phyloP scores from a whole-genome alignment of 2,797 vertebrate species.

The Lagorchestes hirsutus region DNA sequence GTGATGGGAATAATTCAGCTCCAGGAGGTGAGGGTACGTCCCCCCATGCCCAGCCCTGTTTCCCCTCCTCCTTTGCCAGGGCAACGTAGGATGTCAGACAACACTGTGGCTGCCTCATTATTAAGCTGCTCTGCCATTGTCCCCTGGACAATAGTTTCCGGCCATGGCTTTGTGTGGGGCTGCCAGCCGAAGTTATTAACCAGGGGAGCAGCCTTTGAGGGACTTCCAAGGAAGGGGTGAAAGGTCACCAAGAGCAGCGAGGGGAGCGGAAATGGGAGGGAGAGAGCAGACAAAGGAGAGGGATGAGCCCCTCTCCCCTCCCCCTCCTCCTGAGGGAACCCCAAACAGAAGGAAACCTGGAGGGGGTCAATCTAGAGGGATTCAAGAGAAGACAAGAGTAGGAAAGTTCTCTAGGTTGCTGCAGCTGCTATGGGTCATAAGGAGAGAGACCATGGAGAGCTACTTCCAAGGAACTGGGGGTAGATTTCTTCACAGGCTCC shows the following conservation, averaged over 20 bases:
- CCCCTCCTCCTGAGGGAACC: slow-evolving; percentile 53
- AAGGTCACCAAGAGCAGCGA: slow-evolving; percentile 75
- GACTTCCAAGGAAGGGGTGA: slow-evolving; percentile 77
- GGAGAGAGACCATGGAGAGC: background rate
- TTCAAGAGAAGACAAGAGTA: slow-evolving; percentile 7
- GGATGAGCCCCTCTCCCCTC: slow-evolving; percentile 65
- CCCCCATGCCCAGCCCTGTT: slow-evolving; percentile 9
- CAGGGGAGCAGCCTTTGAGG: slow-evolving; percentile 79
- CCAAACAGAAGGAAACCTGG: slow-evolving; percentile 66
- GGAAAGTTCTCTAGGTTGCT: slow-evolving; percentile 47
- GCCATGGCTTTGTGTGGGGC: slow-evolving; percentile 77
- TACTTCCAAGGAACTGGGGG: background rate
- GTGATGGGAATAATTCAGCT: slow-evolving; percentile 59
- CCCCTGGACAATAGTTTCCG: slow-evolving; percentile 71
- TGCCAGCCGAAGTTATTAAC: slow-evolving; percentile 80
- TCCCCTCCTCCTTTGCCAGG: slow-evolving; percentile 78
- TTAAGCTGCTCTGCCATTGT: slow-evolving; percentile 74
- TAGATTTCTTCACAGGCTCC: background rate
- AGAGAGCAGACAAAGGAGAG: slow-evolving; percentile 74
- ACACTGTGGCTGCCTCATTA: slow-evolving; percentile 77
- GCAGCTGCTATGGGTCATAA: background rate
- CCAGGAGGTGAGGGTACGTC: slow-evolving; percentile 58
- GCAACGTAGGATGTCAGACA: slow-evolving; percentile 79
- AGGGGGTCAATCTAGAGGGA: slow-evolving; percentile 26
- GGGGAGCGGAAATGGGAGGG: slow-evolving; percentile 82